Conservation (phyloP, 2,888 invertebrate species). For the Lymantria dispar region DNA sequence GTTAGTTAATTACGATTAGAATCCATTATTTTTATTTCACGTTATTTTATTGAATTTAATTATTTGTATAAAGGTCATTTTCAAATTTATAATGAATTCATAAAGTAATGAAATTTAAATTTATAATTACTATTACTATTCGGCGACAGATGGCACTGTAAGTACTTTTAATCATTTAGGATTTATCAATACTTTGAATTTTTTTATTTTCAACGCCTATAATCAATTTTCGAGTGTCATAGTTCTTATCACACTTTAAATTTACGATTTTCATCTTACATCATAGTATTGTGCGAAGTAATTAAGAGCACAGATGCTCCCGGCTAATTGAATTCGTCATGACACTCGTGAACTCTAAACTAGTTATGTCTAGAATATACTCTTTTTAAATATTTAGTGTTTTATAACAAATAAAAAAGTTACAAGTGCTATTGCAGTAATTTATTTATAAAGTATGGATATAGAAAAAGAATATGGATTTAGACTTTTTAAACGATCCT, state of each 20-base stretch:
- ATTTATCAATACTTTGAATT: neutral
- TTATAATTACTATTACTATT: slow-evolving; percentile 15
- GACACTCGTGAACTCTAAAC: slow-evolving; percentile 31
- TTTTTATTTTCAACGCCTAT: neutral
- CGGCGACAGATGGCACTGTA: slow-evolving; percentile 26
- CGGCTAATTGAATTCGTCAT: slow-evolving; percentile 42
- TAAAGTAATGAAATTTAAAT: no score
- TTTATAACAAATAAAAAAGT: no score
- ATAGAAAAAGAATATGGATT: no score
- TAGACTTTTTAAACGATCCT: no score
- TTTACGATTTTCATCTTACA: slow-evolving; percentile 9
- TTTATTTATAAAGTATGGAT: no score
- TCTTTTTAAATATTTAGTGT: no score
- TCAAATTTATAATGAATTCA: no score
- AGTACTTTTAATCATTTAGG: neutral
- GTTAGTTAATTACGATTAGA: no score
- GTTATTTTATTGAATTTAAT: no score
- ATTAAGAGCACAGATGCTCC: slow-evolving; percentile 28
- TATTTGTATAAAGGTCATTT: no score
- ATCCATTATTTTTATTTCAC: no score
- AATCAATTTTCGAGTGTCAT: neutral
- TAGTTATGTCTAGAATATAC: slow-evolving; percentile 1
- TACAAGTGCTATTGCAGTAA: no score
- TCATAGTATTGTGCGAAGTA: slow-evolving; percentile 23
- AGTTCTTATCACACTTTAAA: neutral